phyloP scores from a whole-genome alignment of 2,797 vertebrate genomes.

The Pitangus sulphuratus region DNA sequence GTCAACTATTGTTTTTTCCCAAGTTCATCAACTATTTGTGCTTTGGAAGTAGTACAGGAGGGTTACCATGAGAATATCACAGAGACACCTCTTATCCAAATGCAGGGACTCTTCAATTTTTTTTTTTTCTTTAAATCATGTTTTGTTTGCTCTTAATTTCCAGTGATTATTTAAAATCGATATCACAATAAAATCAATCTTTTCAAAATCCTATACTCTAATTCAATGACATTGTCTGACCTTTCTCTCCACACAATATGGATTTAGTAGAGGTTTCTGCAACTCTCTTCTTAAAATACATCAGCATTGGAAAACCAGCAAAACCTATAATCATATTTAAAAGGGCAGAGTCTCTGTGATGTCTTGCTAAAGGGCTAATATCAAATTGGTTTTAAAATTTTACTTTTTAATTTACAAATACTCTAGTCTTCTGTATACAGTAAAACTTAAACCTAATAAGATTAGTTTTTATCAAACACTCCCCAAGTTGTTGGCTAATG shows the following conservation, averaged over 20 bases:
- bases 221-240: background rate
- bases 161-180: background rate
- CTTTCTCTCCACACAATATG: background rate
- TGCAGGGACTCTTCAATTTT: accelerated
- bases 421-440: background rate
- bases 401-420: background rate
- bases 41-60: background rate
- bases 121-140: background rate
- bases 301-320: background rate
- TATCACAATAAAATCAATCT: background rate
- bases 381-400: background rate
- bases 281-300: background rate
- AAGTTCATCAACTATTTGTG: background rate
- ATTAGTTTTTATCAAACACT: background rate
- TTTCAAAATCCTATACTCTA: background rate
- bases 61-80: background rate
- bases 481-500: accelerated
- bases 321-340: background rate
- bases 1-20: background rate
- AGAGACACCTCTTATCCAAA: background rate
- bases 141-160: background rate
- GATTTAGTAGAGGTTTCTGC: background rate
- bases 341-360: background rate
- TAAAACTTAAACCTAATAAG: background rate
- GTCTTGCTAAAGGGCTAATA: background rate